Evolutionary conservation across 2,797 vertebrate species (phyloP), one percentile per base, ranked within the genome.

Genomic region (Hyperoplus immaculatus): DNA sequence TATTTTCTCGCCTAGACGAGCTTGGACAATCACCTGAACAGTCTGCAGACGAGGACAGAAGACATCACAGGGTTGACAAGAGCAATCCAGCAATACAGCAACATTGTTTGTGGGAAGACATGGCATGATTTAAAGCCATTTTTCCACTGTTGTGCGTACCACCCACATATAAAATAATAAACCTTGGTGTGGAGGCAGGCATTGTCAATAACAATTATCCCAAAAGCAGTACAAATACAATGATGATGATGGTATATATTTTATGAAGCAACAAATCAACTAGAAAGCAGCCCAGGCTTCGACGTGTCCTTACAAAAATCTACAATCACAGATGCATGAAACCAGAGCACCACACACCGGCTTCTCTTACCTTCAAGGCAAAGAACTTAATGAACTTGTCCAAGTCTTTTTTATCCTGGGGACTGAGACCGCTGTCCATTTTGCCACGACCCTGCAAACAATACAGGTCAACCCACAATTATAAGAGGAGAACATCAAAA

Each of bases 301-400:
- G 5, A 69, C 13, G 57, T 41, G 1, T 29, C 4, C 56, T 21
- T 6, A 47, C 6, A 59, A 6, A 54, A 18, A 73, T 12, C 12
- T 10, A 0, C 0, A 61, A 10, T 21, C 8, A 57, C 47, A 64
- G 15, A 1, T 41, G 15, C 2, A 57, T 6, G 41, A 11, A 49
- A 46, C 11, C 58, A 9, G 5, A 55, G 10, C 39, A 3, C 15
- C 21, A 0, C 0, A 7, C 0, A 11, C 15, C 21, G 2, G 21
- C 21, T 60, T 29, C 1, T 73, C 63, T 78, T 87, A 99, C 98
- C 97, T 99, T 99, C 81, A 99, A 93, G 72, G 98, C 98, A 94
- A 99, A 99, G 93, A 99, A 99, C 91, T 99, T 99, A 77, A 99
- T 98, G 91, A 99, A 99, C 90, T 99, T 99, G 95, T 99, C 98